A percentile compares a stretch with the other conserved stretches of the same genome.
Conservation (phyloP, 2,888 invertebrate species). For the Pandemis cinnamomeana region DNA sequence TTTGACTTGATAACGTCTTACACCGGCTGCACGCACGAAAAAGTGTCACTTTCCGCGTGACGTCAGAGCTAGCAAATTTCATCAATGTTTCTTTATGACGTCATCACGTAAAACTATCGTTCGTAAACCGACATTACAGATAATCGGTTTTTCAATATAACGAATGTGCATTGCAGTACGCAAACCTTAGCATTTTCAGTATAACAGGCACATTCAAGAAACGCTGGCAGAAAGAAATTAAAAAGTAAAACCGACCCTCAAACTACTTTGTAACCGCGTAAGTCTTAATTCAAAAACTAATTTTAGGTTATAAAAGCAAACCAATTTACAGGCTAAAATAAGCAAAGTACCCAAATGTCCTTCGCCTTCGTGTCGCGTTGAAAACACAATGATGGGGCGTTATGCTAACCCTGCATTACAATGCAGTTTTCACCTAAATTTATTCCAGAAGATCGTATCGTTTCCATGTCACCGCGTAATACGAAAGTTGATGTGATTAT, state of each 20-base stretch:
- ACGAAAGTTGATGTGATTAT: slow-evolving; percentile 28
- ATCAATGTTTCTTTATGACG: no score
- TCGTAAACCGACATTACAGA: no score
- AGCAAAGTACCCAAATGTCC: not conserved
- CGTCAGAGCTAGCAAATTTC: no score
- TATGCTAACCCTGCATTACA: slow-evolving; percentile 32
- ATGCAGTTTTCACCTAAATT: slow-evolving; percentile 36
- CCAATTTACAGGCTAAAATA: slow-evolving; percentile 6
- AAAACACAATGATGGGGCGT: slow-evolving; percentile 31
- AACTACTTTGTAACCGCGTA: not conserved
- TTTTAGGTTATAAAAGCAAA: not conserved
- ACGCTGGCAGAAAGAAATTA: no score
- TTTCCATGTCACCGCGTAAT: slow-evolving; percentile 8
- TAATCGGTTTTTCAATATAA: no score
- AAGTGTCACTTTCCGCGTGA: no score
- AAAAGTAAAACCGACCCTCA: not conserved
- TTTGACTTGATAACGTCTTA: no score
- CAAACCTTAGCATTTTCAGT: no score
- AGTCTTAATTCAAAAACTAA: not conserved
- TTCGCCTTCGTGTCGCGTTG: slow-evolving; percentile 17
- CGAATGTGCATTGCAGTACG: no score
- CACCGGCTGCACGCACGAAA: no score
- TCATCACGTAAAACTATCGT: no score
- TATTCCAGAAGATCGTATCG: slow-evolving; percentile 34
- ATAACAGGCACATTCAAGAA: no score